These are phyloP conservation scores for Pseudobourletiella spinata DNA, from an alignment of 1,140 invertebrate species.

Conservation along the genomic window DNA sequence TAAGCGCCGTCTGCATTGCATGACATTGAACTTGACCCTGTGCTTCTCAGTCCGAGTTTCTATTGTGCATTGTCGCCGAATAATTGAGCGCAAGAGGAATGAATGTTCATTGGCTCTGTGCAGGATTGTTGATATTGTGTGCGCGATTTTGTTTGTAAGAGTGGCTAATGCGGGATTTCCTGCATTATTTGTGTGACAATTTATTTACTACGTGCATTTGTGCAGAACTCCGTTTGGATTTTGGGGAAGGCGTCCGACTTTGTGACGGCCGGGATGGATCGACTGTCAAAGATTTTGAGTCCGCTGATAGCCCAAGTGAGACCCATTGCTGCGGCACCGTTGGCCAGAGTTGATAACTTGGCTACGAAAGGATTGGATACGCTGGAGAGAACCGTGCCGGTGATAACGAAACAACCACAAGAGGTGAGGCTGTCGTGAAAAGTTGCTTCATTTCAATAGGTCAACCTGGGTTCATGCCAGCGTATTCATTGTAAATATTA, in stretches of 20 bases:
- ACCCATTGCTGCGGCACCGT: constrained; percentile 15
- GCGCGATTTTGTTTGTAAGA: too few relatives aligned
- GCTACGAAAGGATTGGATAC: constrained; percentile 21
- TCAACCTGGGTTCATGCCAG: too few relatives aligned
- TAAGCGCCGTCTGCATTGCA: not conserved
- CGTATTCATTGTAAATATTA: too few relatives aligned
- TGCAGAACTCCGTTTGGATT: not conserved
- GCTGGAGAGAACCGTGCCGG: constrained; percentile 23
- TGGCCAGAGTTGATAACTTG: constrained; percentile 24
- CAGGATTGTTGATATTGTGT: too few relatives aligned
- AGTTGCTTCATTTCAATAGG: not conserved
- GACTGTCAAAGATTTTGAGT: not conserved
- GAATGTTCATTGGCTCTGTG: too few relatives aligned
- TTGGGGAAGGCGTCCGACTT: not conserved
- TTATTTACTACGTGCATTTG: too few relatives aligned
- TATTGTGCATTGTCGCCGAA: too few relatives aligned
- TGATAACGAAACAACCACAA: constrained; percentile 29
- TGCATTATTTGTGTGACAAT: too few relatives aligned
- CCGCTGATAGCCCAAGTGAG: not conserved
- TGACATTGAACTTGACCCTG: not conserved
- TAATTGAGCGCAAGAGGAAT: too few relatives aligned
- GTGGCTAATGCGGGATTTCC: too few relatives aligned
- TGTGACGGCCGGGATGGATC: constrained; percentile 8
- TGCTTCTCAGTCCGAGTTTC: too few relatives aligned
- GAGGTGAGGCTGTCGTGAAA: constrained; percentile 28